Evolutionary conservation across 2,888 invertebrate species (phyloP).

Genomic region (Thymelicus sylvestris): DNA sequence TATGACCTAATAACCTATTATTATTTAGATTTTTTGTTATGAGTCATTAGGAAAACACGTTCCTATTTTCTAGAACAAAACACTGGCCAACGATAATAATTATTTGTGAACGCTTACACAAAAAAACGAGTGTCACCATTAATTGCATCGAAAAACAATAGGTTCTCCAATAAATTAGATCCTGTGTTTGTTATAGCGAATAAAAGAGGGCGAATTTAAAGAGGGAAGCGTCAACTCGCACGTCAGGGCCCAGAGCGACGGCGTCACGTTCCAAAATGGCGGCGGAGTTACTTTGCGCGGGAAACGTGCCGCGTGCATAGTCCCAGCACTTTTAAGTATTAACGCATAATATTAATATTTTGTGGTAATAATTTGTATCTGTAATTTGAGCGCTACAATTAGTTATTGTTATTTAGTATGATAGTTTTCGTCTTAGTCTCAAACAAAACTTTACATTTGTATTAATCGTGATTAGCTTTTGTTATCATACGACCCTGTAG

Average conservation of each 20-base stretch:
- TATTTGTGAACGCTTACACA: slow-evolving; percentile 27
- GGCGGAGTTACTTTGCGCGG: slow-evolving; percentile 66
- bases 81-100: not conserved
- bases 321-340: not conserved
- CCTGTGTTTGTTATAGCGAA: slow-evolving; percentile 58
- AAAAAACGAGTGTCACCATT: slow-evolving; percentile 55
- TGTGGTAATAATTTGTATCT: no score
- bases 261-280: slow-evolving; percentile 79
- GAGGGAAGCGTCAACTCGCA: slow-evolving; percentile 66
- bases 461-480: no score
- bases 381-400: no score
- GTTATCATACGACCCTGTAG: no score
- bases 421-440: no score
- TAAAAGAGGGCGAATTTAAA: slow-evolving; percentile 74
- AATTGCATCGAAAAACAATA: slow-evolving; percentile 63
- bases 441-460: not conserved
- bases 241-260: slow-evolving; percentile 48
- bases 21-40: no score
- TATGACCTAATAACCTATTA: no score
- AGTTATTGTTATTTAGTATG: no score
- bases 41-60: not conserved
- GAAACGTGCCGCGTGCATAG: slow-evolving; percentile 64
- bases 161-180: slow-evolving; percentile 68
- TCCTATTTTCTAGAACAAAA: not conserved
- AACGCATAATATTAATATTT: no score